Conservation (phyloP, 2,113 vertebrate species). For the Dromiciops gliroides region DNA sequence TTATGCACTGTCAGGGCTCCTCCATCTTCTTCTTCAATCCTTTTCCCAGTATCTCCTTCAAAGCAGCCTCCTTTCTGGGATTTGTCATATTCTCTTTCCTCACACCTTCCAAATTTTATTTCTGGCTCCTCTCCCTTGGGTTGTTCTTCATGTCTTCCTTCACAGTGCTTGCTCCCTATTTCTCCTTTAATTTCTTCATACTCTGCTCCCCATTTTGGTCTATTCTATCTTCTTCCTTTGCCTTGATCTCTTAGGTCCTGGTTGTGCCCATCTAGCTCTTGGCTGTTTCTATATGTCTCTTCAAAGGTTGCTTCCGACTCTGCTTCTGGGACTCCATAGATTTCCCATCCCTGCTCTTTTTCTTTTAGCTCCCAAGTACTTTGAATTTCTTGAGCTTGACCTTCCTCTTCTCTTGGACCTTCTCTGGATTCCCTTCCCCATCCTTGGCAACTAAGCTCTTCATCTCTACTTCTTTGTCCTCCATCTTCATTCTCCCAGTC, state of each 20-base stretch:
- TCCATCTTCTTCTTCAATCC: not conserved
- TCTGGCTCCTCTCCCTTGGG: not conserved
- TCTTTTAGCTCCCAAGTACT: not conserved
- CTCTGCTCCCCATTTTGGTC: not conserved
- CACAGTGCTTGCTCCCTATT: not conserved
- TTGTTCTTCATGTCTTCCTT: not conserved
- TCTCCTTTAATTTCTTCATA: not conserved
- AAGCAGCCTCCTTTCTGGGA: not conserved
- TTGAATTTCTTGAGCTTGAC: not conserved
- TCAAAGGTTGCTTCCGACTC: not conserved
- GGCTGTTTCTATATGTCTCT: not conserved
- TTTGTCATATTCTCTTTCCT: not conserved
- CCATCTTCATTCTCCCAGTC: not conserved
- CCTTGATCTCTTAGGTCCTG: not conserved
- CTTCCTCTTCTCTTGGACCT: not conserved
- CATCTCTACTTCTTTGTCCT: not conserved
- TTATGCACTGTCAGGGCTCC: not conserved
- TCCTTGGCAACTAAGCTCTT: not conserved
- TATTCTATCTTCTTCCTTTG: not conserved
- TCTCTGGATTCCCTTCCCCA: not conserved
- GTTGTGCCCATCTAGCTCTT: not conserved
- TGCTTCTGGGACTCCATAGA: not conserved
- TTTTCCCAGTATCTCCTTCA: not conserved
- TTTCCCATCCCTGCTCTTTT: not conserved
- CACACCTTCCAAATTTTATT: not conserved